These are phyloP conservation scores for Tipula helvola DNA, from an alignment of 2,888 invertebrate genomes.

Conservation along the genomic window DNA sequence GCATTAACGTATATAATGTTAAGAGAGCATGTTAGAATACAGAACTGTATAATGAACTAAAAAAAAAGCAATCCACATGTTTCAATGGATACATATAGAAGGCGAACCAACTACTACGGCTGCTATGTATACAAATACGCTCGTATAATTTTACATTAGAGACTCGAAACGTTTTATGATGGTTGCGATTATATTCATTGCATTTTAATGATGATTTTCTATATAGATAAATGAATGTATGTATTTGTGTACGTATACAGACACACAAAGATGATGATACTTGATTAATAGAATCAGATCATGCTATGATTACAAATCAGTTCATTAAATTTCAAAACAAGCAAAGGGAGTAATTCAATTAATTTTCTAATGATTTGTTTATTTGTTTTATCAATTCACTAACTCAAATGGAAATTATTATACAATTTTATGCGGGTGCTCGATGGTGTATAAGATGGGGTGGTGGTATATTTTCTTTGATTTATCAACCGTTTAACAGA, in stretches of 20 bases:
- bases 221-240: background rate
- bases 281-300: background rate
- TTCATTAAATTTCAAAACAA: background rate
- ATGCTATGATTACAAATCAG: background rate
- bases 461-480: background rate
- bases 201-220: background rate
- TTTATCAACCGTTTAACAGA: background rate
- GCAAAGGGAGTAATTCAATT: background rate
- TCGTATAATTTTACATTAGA: background rate
- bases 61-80: background rate
- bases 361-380: slow-evolving; percentile 4
- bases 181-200: background rate
- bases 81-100: background rate
- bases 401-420: background rate
- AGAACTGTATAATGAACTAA: background rate
- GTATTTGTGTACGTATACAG: background rate
- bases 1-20: background rate
- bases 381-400: background rate
- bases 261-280: background rate
- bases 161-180: slow-evolving; percentile 4
- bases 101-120: background rate
- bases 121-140: background rate
- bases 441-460: background rate
- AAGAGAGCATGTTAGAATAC: background rate
- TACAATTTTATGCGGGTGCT: background rate